phyloP scores from a whole-genome alignment of 2,113 vertebrate species.

The Hepsetus odoe region DNA sequence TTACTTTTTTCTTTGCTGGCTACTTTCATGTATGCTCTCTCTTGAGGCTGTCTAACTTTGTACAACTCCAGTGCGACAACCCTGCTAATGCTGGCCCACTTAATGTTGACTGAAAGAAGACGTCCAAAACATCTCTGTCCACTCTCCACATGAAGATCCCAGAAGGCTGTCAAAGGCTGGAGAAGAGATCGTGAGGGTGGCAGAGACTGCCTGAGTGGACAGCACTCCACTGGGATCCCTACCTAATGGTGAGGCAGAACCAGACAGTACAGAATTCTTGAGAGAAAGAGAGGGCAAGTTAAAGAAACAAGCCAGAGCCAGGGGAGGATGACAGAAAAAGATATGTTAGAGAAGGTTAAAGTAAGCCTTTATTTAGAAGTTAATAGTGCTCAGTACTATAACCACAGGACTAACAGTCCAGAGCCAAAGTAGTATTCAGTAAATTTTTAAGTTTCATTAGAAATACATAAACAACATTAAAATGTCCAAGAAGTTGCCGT shows the following conservation, averaged over 20 bases:
- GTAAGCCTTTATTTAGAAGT: not conserved
- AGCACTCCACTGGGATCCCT: not conserved
- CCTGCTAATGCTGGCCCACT: slow-evolving; percentile 55
- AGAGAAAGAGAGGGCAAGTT: not conserved
- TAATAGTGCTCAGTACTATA: not conserved
- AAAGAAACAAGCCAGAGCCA: not conserved
- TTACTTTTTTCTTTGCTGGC: not conserved
- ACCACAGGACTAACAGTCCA: not conserved
- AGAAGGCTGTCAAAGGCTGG: slow-evolving; percentile 8
- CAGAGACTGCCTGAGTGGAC: not conserved
- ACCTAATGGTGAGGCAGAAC: not conserved
- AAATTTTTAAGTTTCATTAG: too few species aligned
- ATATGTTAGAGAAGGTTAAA: not conserved
- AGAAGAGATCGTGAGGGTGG: not conserved
- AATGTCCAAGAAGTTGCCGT: not conserved
- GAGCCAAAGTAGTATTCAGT: not conserved
- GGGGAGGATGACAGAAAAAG: not conserved
- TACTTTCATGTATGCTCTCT: not conserved
- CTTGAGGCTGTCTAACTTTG: slow-evolving; percentile 15
- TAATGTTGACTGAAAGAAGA: slow-evolving; percentile 38
- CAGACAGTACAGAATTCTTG: not conserved
- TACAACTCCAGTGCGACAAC: slow-evolving; percentile 15
- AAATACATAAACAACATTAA: too few species aligned
- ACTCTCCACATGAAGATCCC: not conserved
- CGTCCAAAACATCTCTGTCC: slow-evolving; percentile 21